A percentile compares a stretch with the other conserved stretches of the same genome.
Evolutionary conservation across 2,113 vertebrate species (phyloP).

Genomic region (Pongo pygmaeus): DNA sequence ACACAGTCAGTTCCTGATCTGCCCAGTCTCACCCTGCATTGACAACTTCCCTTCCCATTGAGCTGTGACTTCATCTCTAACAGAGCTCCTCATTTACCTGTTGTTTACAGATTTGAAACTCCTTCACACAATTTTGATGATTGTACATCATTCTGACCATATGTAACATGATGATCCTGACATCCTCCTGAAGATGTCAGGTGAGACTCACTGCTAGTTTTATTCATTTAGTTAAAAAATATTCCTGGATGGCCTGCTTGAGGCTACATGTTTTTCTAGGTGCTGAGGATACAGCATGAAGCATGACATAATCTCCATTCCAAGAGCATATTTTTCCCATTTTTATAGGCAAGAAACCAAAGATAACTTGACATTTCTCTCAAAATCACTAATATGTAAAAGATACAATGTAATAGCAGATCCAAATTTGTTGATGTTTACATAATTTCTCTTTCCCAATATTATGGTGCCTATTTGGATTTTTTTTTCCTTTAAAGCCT

Average conservation of each 20-base stretch:
- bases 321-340: neutral
- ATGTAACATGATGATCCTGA: neutral
- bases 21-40: neutral
- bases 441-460: neutral
- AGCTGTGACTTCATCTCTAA: neutral
- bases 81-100: neutral
- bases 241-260: neutral
- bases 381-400: neutral
- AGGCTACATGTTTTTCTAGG: neutral
- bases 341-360: neutral
- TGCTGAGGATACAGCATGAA: neutral
- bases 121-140: constrained; percentile 28
- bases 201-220: neutral
- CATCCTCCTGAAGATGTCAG: neutral
- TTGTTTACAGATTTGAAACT: constrained; percentile 46
- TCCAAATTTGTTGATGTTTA: neutral
- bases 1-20: neutral
- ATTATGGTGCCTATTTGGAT: neutral
- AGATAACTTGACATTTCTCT: neutral
- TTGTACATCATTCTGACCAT: neutral
- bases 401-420: neutral
- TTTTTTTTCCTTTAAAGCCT: neutral
- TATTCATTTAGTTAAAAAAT: neutral
- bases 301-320: neutral
- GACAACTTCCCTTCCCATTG: neutral